phyloP scores from a whole-genome alignment of 2,888 invertebrate species.

The Epirrita christyi region DNA sequence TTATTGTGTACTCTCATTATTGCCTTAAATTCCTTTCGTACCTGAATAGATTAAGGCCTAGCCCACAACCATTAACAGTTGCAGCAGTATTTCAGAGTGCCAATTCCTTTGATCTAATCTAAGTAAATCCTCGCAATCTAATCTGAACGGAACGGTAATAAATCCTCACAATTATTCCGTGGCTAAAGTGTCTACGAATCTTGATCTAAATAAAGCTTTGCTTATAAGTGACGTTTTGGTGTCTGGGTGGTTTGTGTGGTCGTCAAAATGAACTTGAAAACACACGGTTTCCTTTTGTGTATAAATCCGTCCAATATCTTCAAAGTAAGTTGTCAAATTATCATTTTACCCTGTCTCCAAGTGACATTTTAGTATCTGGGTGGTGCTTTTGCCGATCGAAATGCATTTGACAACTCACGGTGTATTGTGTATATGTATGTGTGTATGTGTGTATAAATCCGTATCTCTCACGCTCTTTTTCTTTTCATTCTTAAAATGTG shows the following conservation, averaged over 20 bases:
- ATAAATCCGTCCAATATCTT: conserved; percentile 25
- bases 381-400: too few species aligned
- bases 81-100: background rate
- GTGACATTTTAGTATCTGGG: too few species aligned
- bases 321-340: conserved; percentile 19
- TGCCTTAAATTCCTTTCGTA: background rate
- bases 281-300: conserved; percentile 38
- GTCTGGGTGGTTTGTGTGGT: conserved; percentile 69
- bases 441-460: too few species aligned
- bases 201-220: conserved; percentile 62
- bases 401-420: too few species aligned
- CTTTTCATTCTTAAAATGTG: too few species aligned
- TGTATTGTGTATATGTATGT: too few species aligned
- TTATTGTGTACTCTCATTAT: too few species aligned
- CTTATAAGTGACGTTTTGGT: conserved; percentile 66
- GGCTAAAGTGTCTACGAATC: conserved; percentile 29
- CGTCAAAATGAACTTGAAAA: conserved; percentile 47
- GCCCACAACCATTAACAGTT: background rate
- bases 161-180: conserved; percentile 17
- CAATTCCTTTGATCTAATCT: conserved; percentile 20
- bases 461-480: too few species aligned
- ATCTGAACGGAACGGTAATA: conserved; percentile 13
- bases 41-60: background rate
- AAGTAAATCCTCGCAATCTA: conserved; percentile 10
- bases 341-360: background rate